These are phyloP conservation scores for Collichthys lucidus DNA, from an alignment of 2,113 vertebrate species.

Conservation along the genomic window DNA sequence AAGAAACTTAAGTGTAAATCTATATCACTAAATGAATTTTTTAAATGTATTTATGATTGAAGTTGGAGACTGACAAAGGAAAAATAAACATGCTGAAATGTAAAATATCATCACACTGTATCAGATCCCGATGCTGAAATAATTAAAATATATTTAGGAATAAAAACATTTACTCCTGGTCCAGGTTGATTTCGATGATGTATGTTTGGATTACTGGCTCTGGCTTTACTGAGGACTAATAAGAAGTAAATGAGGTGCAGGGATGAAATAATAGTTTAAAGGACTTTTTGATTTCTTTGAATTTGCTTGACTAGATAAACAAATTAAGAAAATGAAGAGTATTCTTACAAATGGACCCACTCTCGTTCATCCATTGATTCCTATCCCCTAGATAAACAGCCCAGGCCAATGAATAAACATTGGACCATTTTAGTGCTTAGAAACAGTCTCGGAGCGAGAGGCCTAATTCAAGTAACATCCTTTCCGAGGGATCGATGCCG, in stretches of 20 bases:
- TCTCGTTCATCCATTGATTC: constrained; percentile 67
- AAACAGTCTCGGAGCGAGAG: constrained; percentile 53
- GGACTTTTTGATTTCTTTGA: constrained; percentile 49
- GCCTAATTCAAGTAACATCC: constrained; percentile 75
- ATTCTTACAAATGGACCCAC: constrained; percentile 48
- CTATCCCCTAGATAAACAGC: constrained; percentile 57
- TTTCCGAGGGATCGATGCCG: constrained; percentile 73
- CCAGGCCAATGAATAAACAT: constrained; percentile 75
- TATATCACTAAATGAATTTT: neutral
- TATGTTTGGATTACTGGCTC: neutral
- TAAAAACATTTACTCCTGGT: neutral
- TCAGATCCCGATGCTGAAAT: neutral
- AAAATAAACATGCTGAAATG: neutral
- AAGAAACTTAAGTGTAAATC: too few species aligned
- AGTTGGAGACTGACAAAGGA: neutral
- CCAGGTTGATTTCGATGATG: constrained; percentile 12
- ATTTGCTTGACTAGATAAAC: constrained; percentile 53
- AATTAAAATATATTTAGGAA: neutral
- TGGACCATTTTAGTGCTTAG: constrained; percentile 60
- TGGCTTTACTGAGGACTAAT: constrained; percentile 33
- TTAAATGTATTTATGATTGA: neutral
- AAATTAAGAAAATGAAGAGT: constrained; percentile 66
- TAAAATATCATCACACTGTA: neutral
- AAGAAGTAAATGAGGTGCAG: constrained; percentile 56
- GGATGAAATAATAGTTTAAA: constrained; percentile 52